Base-by-base conservation (phyloP, 2,888 invertebrate genomes). In the Platycnemis pennipes region DNA sequence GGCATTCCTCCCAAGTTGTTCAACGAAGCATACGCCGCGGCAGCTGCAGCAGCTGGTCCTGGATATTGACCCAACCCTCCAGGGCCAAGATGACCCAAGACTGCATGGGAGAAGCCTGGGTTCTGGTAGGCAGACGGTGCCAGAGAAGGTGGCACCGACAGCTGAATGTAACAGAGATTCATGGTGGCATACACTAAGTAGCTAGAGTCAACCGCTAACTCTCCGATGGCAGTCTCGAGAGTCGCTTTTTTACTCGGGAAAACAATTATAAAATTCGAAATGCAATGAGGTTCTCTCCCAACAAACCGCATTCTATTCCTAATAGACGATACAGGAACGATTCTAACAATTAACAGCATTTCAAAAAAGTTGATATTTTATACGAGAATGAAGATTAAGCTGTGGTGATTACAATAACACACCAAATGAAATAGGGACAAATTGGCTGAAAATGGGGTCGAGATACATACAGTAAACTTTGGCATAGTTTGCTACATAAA, bases 141-240 rank as follows among this genome's bases (percentile, higher is more conserved):
- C 96, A 98, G 97, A 94, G 98, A 97, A 87, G 98, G 98, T 85
- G 98, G 98, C 96, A 98, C 98, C 95, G 98, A 98, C 97, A 98
- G 98, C 97, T 98, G 98, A 89, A 94, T 95, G 94, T 88, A 95
- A 95, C 86, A 94, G 53, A 94, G 46, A 69, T 42, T 94, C 94
- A 86, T 56, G 89, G 56, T 89, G 56, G 63, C 87, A 63, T 63
- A 91, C n/a, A 91, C 63, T 63, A 69, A 91, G n/a, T 37, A 44
- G 91, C 91, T 63, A 91, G 69, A 13, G n/a, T 31, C 42, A 91
- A 45, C 22, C 44, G 26, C 69, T 69, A 63, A 53, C 53, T 37
- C 56, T 49, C 56, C 37, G 16, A 19, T 37, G 89, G 89, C 56
- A n/a, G 63, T 63, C 26, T 13, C 13, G 5, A 37, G 11, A 0